Evolutionary conservation across 2,797 vertebrate genomes (phyloP).

Genomic region (Varecia variegata): DNA sequence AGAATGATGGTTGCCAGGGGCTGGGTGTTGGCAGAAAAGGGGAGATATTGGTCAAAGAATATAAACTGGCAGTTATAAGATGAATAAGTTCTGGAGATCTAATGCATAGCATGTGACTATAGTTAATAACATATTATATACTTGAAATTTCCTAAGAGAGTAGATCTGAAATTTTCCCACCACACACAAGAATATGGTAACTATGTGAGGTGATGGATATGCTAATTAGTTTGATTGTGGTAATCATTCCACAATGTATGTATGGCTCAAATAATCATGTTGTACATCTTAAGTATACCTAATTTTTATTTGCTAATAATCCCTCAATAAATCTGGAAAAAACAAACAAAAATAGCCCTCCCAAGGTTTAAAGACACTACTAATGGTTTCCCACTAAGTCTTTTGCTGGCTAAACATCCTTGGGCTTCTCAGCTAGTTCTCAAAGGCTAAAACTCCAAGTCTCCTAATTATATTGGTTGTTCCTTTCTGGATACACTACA

Average conservation of each 20-base stretch:
- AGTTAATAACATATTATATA: not conserved
- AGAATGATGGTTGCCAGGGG: not conserved
- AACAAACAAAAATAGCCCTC: not conserved
- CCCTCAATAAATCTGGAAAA: not conserved
- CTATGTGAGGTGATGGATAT: not conserved
- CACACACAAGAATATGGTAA: not conserved
- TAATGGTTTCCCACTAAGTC: not conserved
- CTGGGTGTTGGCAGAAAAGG: not conserved
- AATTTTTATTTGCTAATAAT: not conserved
- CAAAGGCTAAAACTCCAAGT: not conserved
- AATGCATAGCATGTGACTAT: not conserved
- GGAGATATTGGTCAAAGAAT: not conserved
- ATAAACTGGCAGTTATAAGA: not conserved
- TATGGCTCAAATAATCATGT: not conserved
- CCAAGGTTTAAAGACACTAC: slow-evolving; percentile 6
- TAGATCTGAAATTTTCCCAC: not conserved
- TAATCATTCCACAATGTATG: not conserved
- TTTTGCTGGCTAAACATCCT: slow-evolving; percentile 20
- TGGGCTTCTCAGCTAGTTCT: not conserved
- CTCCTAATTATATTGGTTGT: not conserved
- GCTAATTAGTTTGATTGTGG: not conserved
- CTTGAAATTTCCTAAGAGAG: not conserved
- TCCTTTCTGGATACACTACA: not conserved
- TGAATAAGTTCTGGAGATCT: not conserved
- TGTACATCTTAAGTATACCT: not conserved